A percentile compares a stretch with the other conserved stretches of the same genome.
phyloP scores from a whole-genome alignment of 1,140 invertebrate species.

The Maniola jurtina region DNA sequence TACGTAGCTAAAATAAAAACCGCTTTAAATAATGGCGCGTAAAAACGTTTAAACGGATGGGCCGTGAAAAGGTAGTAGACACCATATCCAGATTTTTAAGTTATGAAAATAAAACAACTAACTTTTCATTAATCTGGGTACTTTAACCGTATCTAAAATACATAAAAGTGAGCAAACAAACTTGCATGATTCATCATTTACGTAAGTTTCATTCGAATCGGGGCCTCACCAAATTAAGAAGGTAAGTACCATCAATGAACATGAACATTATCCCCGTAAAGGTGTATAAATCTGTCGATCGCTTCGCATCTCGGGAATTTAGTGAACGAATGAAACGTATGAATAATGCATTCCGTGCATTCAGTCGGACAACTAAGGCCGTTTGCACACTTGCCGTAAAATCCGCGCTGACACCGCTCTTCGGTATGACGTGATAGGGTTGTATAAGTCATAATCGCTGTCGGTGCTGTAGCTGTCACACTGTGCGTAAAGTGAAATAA shows the following conservation, averaged over 20 bases:
- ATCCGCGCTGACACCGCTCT: background rate
- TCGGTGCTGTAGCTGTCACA: background rate
- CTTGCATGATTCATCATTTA: background rate
- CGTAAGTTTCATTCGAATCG: background rate
- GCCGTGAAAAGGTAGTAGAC: too few species aligned
- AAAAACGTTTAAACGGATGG: too few species aligned
- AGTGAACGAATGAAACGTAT: constrained; percentile 57
- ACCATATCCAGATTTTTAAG: too few species aligned
- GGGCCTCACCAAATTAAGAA: background rate
- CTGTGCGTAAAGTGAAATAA: constrained; percentile 1
- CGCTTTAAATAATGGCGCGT: too few species aligned
- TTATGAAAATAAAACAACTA: too few species aligned
- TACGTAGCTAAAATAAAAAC: too few species aligned
- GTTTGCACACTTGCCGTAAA: constrained; percentile 4
- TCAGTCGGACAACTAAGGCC: constrained; percentile 21
- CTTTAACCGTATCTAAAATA: too few species aligned
- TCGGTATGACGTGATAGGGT: background rate
- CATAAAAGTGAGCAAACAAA: background rate
- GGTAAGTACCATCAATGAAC: background rate
- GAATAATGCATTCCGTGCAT: constrained; percentile 55
- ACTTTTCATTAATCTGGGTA: too few species aligned
- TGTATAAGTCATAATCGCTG: constrained; percentile 5
- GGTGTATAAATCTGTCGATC: constrained; percentile 53
- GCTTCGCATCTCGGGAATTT: constrained; percentile 49
- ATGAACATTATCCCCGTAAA: constrained; percentile 45